Base-by-base conservation (phyloP, 2,888 invertebrate species). In the Epinotia brunnichana region DNA sequence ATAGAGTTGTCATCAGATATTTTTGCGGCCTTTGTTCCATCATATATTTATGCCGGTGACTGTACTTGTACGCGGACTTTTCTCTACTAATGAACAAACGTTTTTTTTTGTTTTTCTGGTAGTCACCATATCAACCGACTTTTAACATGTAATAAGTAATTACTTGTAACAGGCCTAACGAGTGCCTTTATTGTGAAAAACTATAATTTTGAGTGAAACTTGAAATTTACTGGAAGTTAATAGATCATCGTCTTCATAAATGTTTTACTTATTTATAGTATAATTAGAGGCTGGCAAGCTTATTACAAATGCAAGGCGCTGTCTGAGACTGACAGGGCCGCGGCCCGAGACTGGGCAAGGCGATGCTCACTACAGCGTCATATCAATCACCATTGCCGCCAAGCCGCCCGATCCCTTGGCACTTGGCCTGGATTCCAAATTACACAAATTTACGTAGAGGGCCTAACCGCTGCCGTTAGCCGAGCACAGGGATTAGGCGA, bases 401-500 rank as follows among this genome's bases (percentile, higher is more conserved):
- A 83, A 86, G 85, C 86, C 88, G 80, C 78, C 78, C 80, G 87
- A 90, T 92, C 92, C 92, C 92, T 89, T 92, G 92, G 92, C 91
- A 91, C 91, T 92, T 91, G 92, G 91, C 92, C 92, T 92, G 88
- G 88, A 92, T 93, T 86, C 90, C 83, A 91, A 92, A 92, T 92
- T 91, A 93, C 90, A 90, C 90, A 90, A 92, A 92, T 92, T 93
- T 92, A 91, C 91, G 90, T 89, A 86, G 87, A 87, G 86, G 85
- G 91, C 89, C 91, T 90, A 88, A 86, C 89, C 86, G 83, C 83
- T 77, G 83, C 85, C 86, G 89, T 86, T 88, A 88, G 89, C 82
- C 83, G 83, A 80, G 86, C 83, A 80, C 80, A 78, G 84, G 90
- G 91, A 92, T 93, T 92, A 92, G 87, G 84, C 84, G 84, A 82